Percentiles rank a stretch among this genome's conserved stretches.
These are phyloP conservation scores for Maniola hyperantus DNA, from an alignment of 2,888 invertebrate species.

Conservation along the genomic window DNA sequence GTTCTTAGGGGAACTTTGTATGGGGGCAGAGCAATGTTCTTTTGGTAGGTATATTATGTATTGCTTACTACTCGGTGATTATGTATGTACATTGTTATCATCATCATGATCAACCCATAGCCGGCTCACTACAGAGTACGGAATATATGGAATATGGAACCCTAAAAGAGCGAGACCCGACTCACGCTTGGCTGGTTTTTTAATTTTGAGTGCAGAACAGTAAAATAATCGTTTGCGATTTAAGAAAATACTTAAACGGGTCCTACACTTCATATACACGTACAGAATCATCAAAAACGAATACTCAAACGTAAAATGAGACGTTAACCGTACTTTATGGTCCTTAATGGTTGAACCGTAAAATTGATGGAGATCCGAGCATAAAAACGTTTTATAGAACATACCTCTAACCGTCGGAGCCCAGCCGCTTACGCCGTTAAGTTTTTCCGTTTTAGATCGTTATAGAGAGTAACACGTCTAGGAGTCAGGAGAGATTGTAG, in stretches of 20 bases:
- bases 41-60: too few relatives aligned
- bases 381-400: slow-evolving; percentile 28
- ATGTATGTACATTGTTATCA: too few relatives aligned
- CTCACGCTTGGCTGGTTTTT: too few relatives aligned
- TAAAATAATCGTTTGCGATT: neutral
- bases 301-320: slow-evolving; percentile 26
- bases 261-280: neutral
- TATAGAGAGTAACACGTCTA: neutral
- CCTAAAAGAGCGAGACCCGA: too few relatives aligned
- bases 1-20: too few relatives aligned
- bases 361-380: slow-evolving; percentile 31
- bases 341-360: slow-evolving; percentile 30
- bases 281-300: slow-evolving; percentile 9
- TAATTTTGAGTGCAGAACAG: too few relatives aligned
- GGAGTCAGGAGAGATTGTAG: neutral
- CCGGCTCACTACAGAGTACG: too few relatives aligned
- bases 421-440: slow-evolving; percentile 13
- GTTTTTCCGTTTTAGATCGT: neutral
- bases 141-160: too few relatives aligned
- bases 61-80: too few relatives aligned
- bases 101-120: too few relatives aligned
- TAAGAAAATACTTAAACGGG: neutral
- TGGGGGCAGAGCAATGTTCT: too few relatives aligned
- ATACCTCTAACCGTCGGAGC: slow-evolving; percentile 20
- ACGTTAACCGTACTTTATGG: slow-evolving; percentile 28